Conservation (phyloP, 1,140 invertebrate genomes). For the Drosophila subpulchrella region DNA sequence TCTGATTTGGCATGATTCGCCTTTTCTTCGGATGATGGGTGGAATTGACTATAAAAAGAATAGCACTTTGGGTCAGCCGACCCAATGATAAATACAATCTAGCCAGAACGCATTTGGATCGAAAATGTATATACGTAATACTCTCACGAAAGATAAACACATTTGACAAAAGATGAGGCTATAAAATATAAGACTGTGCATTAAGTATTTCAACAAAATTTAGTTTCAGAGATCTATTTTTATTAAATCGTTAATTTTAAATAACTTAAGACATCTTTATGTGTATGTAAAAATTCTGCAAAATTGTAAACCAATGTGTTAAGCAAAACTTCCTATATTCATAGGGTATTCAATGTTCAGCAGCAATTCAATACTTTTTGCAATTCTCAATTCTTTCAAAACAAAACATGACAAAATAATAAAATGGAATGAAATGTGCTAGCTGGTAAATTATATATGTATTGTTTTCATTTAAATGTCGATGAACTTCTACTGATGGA, state of each 20-base stretch:
- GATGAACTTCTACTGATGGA: conserved; percentile 1
- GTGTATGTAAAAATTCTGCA: neutral
- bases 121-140: neutral
- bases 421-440: neutral
- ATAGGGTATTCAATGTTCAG: neutral
- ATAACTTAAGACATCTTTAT: too few relatives aligned
- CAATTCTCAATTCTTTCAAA: neutral
- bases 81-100: conserved; percentile 11
- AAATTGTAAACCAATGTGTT: neutral
- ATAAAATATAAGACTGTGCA: too few relatives aligned
- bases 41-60: neutral
- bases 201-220: too few relatives aligned
- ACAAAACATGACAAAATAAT: neutral
- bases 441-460: neutral
- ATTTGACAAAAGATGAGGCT: neutral
- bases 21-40: neutral
- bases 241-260: too few relatives aligned
- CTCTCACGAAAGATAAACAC: neutral
- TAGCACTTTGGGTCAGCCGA: conserved; percentile 34
- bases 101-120: conserved; percentile 13
- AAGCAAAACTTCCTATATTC: too few relatives aligned
- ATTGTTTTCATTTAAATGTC: conserved; percentile 4
- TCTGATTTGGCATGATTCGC: conserved; percentile 4
- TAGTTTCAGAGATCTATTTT: too few relatives aligned
- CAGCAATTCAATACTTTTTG: too few relatives aligned